A percentile compares a stretch with the other conserved stretches of the same genome.
phyloP scores from a whole-genome alignment of 2,113 vertebrate species.

The Lepus timidus region DNA sequence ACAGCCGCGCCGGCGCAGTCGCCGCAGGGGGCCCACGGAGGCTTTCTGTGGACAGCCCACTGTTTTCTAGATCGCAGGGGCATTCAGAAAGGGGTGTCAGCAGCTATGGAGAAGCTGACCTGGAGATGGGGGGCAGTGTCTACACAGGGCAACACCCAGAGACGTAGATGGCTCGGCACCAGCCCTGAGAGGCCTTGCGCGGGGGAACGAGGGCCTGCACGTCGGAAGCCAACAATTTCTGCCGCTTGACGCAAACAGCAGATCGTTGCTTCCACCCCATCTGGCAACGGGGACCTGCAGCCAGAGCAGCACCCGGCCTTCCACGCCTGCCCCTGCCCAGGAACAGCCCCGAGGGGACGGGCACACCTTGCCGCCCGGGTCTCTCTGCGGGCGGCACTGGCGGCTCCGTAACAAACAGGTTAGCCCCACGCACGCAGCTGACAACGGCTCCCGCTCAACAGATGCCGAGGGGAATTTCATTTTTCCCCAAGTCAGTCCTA shows the following conservation, averaged over 20 bases:
- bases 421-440: neutral
- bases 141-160: neutral
- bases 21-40: neutral
- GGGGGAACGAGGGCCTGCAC: neutral
- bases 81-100: neutral
- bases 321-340: neutral
- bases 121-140: neutral
- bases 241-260: neutral
- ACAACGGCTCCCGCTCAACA: neutral
- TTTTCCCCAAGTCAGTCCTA: neutral
- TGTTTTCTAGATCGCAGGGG: neutral
- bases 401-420: neutral
- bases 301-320: neutral
- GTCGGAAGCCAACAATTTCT: neutral
- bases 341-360: neutral
- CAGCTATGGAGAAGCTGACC: neutral
- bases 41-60: no score
- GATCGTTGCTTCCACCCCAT: neutral
- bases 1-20: no score
- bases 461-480: conserved; percentile 47
- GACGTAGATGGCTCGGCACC: neutral
- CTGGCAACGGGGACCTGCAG: neutral
- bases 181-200: neutral
- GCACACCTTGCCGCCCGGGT: neutral
- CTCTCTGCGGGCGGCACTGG: neutral